Conservation (phyloP, 2,113 vertebrate species). For the Pelodiscus sinensis region DNA sequence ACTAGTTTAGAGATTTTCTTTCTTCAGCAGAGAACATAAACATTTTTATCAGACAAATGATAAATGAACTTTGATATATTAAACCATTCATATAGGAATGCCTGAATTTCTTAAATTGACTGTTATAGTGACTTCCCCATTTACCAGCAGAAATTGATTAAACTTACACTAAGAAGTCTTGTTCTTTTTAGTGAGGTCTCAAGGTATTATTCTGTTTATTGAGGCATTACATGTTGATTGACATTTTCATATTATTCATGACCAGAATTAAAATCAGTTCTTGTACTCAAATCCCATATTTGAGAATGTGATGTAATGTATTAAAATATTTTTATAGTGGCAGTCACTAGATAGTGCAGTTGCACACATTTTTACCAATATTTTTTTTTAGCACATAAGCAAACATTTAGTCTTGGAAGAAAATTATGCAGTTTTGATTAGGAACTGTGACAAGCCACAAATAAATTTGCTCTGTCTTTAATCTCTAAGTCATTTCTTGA, state of each 20-base stretch:
- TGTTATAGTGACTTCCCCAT: background rate
- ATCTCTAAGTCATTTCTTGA: background rate
- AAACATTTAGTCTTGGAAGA: constrained; percentile 16
- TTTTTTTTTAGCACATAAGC: background rate
- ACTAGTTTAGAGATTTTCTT: background rate
- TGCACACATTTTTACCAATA: background rate
- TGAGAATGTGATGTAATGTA: background rate
- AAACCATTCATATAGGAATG: background rate
- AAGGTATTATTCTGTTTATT: background rate
- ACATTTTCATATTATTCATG: background rate
- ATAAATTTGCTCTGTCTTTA: background rate
- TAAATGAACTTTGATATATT: background rate
- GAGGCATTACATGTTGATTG: background rate
- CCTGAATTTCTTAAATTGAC: background rate
- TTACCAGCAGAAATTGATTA: background rate
- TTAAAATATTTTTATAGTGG: background rate
- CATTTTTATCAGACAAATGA: background rate
- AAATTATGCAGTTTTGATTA: background rate
- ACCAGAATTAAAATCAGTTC: background rate
- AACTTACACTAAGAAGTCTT: background rate
- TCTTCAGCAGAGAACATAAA: background rate
- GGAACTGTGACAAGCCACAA: background rate
- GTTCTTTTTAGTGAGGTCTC: background rate
- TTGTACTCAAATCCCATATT: background rate
- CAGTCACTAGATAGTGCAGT: constrained; percentile 64